phyloP scores from a whole-genome alignment of 2,113 vertebrate genomes.

The Malurus cyaneus region DNA sequence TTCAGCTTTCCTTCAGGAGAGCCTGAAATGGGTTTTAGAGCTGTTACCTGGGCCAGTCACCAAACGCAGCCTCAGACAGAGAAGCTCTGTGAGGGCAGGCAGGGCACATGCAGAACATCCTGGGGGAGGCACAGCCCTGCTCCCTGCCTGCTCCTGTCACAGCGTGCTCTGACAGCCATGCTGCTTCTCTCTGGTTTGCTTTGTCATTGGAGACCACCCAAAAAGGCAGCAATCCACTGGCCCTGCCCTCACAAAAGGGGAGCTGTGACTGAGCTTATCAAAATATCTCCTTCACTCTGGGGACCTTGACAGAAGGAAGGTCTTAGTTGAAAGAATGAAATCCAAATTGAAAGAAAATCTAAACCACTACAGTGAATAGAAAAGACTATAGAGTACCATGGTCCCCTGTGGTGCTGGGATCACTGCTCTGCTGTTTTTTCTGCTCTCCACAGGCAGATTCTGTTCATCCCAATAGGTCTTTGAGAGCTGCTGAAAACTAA shows the following conservation, averaged over 20 bases:
- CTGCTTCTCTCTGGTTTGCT: neutral
- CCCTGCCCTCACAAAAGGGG: accelerated
- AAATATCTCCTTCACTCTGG: neutral
- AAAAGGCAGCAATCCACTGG: neutral
- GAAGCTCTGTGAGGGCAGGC: neutral
- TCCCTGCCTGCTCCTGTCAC: neutral
- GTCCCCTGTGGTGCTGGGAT: neutral
- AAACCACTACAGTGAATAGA: neutral
- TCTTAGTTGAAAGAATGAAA: neutral
- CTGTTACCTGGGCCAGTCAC: neutral
- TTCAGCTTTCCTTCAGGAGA: neutral
- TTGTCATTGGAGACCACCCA: neutral
- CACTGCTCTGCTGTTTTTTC: neutral
- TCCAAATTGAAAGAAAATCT: neutral
- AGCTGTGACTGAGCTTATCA: neutral
- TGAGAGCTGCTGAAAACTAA: neutral
- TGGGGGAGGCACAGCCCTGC: neutral
- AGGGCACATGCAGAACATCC: neutral
- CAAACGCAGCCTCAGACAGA: neutral
- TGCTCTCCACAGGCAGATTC: neutral
- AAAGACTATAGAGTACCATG: neutral
- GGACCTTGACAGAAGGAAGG: neutral
- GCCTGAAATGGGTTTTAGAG: neutral
- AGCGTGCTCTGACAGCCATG: accelerated
- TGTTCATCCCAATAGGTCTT: neutral